Evolutionary conservation across 2,888 invertebrate genomes (phyloP).

Genomic region (Noctuana brunneofusca): DNA sequence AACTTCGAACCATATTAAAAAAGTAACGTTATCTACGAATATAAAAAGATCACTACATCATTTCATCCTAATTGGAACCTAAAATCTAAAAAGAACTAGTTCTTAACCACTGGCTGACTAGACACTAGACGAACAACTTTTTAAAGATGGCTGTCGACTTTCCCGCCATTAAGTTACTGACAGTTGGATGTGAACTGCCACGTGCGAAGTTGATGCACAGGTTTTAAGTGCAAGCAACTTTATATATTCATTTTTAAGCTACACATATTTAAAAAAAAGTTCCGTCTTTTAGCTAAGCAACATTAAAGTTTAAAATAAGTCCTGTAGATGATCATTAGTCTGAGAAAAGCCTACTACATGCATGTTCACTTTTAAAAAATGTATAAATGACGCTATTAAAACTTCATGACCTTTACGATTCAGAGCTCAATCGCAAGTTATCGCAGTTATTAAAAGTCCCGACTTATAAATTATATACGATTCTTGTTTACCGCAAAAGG

Average conservation of each 20-base stretch:
- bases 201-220: constrained; percentile 53
- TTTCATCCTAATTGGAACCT: neutral
- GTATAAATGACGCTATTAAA: constrained; percentile 27
- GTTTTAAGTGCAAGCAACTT: neutral
- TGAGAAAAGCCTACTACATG: neutral
- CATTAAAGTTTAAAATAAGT: neutral
- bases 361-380: constrained; percentile 7
- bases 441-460: constrained; percentile 27
- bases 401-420: constrained; percentile 26
- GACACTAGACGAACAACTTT: constrained; percentile 61
- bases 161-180: constrained; percentile 59
- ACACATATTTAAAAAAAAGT: no score
- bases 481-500: constrained; percentile 31
- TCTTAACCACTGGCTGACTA: constrained; percentile 33
- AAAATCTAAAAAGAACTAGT: neutral
- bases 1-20: no score
- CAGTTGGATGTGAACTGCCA: constrained; percentile 60
- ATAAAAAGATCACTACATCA: neutral
- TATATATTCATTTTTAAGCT: no score
- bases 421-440: constrained; percentile 23
- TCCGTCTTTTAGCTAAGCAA: neutral
- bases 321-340: neutral
- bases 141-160: constrained; percentile 68
- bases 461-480: constrained; percentile 21
- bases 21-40: neutral